Evolutionary conservation across 2,113 vertebrate genomes (phyloP).

Genomic region (Dolichotis patagonum): DNA sequence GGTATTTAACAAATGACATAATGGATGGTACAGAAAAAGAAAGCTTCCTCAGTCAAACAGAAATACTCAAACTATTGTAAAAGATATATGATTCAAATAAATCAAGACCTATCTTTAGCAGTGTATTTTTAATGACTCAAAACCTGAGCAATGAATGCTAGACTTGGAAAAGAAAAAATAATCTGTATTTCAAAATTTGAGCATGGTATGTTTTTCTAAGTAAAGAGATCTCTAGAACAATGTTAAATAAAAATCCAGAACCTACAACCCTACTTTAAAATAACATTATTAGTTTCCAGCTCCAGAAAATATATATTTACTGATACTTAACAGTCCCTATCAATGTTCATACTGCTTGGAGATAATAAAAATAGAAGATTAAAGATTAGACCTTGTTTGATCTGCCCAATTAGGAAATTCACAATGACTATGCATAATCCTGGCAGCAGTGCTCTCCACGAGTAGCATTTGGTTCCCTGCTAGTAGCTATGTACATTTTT

Average conservation of each 20-base stretch:
- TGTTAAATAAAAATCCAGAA: conserved; percentile 11
- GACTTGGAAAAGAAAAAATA: neutral
- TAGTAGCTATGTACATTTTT: conserved; percentile 53
- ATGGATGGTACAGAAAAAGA: neutral
- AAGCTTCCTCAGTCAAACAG: neutral
- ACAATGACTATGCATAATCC: neutral
- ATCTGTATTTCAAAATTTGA: neutral
- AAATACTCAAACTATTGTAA: conserved; percentile 3
- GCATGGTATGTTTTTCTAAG: neutral
- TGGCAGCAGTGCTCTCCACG: neutral
- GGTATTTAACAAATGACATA: neutral
- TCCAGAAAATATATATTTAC: neutral
- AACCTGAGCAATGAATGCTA: neutral
- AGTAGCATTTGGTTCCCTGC: conserved; percentile 42
- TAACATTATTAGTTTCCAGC: neutral
- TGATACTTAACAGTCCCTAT: neutral
- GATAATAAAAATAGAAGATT: conserved; percentile 21
- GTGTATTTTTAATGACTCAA: neutral
- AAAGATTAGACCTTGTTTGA: conserved; percentile 58
- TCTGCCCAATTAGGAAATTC: conserved; percentile 53
- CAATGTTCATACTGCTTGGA: neutral
- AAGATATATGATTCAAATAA: neutral
- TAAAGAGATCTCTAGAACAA: neutral
- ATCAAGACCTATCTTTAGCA: neutral
- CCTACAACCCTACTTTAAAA: neutral